Evolutionary conservation across 2,113 vertebrate species (phyloP).

Genomic region (Echinops telfairi): DNA sequence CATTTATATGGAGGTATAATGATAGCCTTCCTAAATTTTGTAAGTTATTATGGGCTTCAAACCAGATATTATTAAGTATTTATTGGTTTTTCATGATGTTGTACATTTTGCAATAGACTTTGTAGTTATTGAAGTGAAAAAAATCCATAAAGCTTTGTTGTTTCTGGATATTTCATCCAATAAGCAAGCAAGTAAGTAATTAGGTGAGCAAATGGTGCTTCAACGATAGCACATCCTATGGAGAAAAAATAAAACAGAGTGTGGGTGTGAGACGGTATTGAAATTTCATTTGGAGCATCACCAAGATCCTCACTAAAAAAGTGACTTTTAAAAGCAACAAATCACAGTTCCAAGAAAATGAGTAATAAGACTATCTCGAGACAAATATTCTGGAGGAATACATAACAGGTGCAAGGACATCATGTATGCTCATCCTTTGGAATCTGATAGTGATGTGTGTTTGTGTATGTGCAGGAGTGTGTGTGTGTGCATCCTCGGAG

Average conservation of each 20-base stretch:
- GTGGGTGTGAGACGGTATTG: background rate
- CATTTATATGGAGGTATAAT: rapidly evolving
- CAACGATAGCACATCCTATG: background rate
- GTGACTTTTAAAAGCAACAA: background rate
- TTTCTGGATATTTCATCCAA: too few relatives aligned
- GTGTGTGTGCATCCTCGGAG: background rate
- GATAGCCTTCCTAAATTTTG: rapidly evolving
- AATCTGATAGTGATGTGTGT: background rate
- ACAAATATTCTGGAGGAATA: too few relatives aligned
- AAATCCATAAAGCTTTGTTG: background rate
- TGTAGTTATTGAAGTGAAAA: background rate
- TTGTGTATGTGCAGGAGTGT: background rate
- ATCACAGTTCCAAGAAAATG: background rate
- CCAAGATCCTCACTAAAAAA: background rate
- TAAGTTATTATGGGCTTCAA: background rate
- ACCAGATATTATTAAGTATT: background rate
- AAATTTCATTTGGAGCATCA: background rate
- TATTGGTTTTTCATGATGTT: background rate
- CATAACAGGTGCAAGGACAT: background rate
- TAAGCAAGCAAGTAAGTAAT: background rate
- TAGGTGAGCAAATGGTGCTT: background rate
- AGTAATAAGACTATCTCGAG: background rate
- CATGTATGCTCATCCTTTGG: background rate
- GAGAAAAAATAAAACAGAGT: background rate
- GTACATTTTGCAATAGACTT: too few relatives aligned